Conservation (phyloP, 2,797 vertebrate genomes). For the Epinephelus malabaricus region DNA sequence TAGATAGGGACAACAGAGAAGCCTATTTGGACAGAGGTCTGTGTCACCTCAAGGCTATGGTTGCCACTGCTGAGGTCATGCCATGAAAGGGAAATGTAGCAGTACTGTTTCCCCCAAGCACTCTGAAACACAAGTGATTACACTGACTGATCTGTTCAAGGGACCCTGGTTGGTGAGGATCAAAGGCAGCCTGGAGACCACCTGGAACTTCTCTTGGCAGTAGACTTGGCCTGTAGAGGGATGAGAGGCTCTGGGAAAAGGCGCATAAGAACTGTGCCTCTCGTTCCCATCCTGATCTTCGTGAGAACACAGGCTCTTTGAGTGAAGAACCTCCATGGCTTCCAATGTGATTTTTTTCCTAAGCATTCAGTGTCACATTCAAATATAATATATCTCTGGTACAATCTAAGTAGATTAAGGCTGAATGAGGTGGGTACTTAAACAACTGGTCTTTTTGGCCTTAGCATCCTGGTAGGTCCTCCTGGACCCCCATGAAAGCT, state of each 20-base stretch:
- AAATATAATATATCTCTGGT: constrained; percentile 50
- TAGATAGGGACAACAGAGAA: constrained; percentile 85
- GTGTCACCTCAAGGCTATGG: constrained; percentile 72
- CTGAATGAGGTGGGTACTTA: constrained; percentile 44
- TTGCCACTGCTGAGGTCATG: constrained; percentile 82
- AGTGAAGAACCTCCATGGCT: constrained; percentile 54
- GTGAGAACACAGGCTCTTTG: constrained; percentile 79
- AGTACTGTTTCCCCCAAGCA: constrained; percentile 80
- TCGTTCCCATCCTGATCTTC: constrained; percentile 78
- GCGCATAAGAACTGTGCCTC: constrained; percentile 61
- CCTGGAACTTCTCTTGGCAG: constrained; percentile 79
- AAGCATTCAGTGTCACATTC: constrained; percentile 65
- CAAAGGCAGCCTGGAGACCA: constrained; percentile 81
- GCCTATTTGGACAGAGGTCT: constrained; percentile 77
- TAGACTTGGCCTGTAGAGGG: constrained; percentile 60
- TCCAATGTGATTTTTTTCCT: constrained; percentile 51
- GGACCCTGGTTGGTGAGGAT: constrained; percentile 73
- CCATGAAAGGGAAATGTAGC: constrained; percentile 79
- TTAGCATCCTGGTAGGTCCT: constrained; percentile 49
- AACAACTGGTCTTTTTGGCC: constrained; percentile 45
- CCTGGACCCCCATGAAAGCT: constrained; percentile 37
- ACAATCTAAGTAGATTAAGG: constrained; percentile 26
- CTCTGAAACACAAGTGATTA: constrained; percentile 81
- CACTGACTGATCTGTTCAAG: constrained; percentile 79
- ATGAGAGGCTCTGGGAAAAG: constrained; percentile 76